Conservation (phyloP, 2,113 vertebrate species). For the Tachysurus fulvidraco region DNA sequence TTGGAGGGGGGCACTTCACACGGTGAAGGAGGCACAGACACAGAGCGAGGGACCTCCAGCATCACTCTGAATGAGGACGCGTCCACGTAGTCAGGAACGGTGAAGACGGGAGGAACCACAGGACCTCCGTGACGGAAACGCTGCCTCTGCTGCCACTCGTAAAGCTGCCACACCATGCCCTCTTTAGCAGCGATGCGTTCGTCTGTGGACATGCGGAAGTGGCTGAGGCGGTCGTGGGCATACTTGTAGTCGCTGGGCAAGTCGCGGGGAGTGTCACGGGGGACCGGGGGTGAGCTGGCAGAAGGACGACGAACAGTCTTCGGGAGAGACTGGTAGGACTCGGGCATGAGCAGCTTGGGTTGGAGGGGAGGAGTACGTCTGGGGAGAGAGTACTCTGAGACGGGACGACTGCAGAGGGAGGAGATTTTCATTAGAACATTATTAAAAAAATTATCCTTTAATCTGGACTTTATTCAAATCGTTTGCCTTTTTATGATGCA, state of each 20-base stretch:
- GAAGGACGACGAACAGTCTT: conserved; percentile 80
- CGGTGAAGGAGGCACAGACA: conserved; percentile 94
- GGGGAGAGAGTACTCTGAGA: conserved; percentile 80
- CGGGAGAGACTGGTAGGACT: conserved; percentile 90
- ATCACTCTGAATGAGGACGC: conserved; percentile 83
- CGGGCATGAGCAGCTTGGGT: conserved; percentile 73
- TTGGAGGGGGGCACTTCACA: conserved; percentile 85
- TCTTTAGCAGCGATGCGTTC: conserved; percentile 90
- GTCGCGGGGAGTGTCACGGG: conserved; percentile 78
- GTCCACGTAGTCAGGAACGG: conserved; percentile 82
- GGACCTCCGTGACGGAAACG: conserved; percentile 96
- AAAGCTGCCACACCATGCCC: conserved; percentile 96
- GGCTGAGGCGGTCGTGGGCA: conserved; percentile 92
- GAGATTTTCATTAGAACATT: not conserved
- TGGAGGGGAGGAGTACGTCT: conserved; percentile 82
- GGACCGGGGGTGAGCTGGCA: conserved; percentile 77
- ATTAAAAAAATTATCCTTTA: not conserved
- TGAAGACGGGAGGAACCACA: conserved; percentile 83
- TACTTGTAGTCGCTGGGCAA: conserved; percentile 98
- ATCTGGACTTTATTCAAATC: not conserved
- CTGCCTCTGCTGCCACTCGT: conserved; percentile 98
- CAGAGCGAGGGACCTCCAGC: conserved; percentile 89
- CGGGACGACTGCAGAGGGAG: conserved; percentile 68
- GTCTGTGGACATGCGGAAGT: conserved; percentile 94
- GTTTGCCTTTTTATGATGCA: not conserved